Percentiles rank a stretch among this genome's conserved stretches.
phyloP scores from a whole-genome alignment of 2,888 invertebrate species.

The Cerceris ruficornis region DNA sequence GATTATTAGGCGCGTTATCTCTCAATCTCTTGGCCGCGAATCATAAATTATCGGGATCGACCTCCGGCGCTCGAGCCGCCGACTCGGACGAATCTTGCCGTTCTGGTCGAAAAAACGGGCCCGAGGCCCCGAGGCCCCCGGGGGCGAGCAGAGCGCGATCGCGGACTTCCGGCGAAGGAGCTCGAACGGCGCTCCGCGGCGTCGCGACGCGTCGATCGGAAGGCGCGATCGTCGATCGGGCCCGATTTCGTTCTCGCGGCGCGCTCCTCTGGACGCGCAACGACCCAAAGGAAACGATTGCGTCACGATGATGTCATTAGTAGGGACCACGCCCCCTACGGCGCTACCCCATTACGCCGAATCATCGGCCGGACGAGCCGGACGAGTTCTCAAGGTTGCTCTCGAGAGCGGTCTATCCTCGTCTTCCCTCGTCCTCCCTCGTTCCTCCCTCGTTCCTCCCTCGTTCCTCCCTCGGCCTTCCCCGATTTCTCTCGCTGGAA shows the following conservation, averaged over 20 bases:
- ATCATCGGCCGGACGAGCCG: conserved; percentile 70
- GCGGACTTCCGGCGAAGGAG: too few relatives aligned
- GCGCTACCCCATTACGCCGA: conserved; percentile 79
- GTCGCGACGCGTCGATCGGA: too few relatives aligned
- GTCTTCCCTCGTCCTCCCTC: conserved; percentile 12
- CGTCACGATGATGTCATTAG: conserved; percentile 80
- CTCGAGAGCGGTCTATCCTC: conserved; percentile 1
- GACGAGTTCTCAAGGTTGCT: conserved; percentile 54
- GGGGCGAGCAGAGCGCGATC: too few relatives aligned
- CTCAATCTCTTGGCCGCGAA: conserved; percentile 46
- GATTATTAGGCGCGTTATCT: conserved; percentile 44
- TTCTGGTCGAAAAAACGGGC: too few relatives aligned
- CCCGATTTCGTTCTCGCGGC: conserved; percentile 67
- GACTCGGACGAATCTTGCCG: too few relatives aligned
- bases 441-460: conserved; percentile 12
- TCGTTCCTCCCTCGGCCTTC: conserved; percentile 18
- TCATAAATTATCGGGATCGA: conserved; percentile 50
- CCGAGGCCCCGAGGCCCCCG: too few relatives aligned
- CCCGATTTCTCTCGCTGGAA: conserved; percentile 19
- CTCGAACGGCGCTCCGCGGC: too few relatives aligned
- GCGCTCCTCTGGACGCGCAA: conserved; percentile 52
- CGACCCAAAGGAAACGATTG: conserved; percentile 76
- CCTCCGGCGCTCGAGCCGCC: too few relatives aligned
- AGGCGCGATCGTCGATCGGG: too few relatives aligned
- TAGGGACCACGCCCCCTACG: conserved; percentile 74